Evolutionary conservation across 2,888 invertebrate genomes (phyloP).

Genomic region (Aromia moschata): DNA sequence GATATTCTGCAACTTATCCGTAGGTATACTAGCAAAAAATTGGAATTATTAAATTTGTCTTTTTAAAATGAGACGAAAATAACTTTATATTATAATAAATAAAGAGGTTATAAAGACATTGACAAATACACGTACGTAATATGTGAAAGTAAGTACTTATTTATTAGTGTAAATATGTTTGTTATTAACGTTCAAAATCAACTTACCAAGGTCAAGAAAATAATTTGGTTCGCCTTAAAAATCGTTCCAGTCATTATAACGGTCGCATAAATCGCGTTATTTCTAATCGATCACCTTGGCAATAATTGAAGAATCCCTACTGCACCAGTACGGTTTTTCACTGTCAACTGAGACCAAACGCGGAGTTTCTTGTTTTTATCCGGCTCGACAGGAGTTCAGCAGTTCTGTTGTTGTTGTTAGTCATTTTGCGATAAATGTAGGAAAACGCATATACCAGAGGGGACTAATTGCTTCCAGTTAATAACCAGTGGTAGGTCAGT

Average conservation of each 20-base stretch:
- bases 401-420: not conserved
- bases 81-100: no score
- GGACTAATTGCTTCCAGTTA: no score
- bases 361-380: slow-evolving; percentile 1
- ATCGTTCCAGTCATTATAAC: not conserved
- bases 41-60: no score
- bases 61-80: no score
- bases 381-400: not conserved
- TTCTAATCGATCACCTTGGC: not conserved
- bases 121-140: no score
- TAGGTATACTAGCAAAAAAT: no score
- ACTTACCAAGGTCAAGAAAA: slow-evolving; percentile 18
- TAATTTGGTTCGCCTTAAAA: not conserved
- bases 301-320: not conserved
- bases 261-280: not conserved
- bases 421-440: slow-evolving; percentile 10
- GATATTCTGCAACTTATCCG: no score
- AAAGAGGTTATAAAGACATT: no score
- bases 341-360: not conserved
- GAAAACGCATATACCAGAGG: not conserved
- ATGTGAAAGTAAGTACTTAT: no score
- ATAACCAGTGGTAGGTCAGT: no score
- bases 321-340: not conserved
- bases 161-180: no score
- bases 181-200: no score